phyloP scores from a whole-genome alignment of 1,140 invertebrate species.

The Wiebesia pumilae region DNA sequence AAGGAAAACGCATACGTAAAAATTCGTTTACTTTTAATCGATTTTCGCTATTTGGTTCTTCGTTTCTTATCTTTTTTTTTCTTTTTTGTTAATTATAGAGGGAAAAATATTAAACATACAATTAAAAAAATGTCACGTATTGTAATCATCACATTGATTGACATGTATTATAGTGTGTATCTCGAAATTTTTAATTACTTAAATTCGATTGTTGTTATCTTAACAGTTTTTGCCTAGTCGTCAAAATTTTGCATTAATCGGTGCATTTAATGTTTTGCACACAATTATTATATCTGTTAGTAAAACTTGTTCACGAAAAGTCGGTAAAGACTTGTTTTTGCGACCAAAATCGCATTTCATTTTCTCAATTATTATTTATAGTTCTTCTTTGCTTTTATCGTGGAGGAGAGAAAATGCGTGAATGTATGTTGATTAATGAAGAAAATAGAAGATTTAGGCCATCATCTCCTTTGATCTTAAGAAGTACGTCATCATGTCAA shows the following conservation, averaged over 20 bases:
- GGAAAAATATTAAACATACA: background rate
- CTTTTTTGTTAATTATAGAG: background rate
- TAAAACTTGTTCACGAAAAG: background rate
- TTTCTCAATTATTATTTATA: background rate
- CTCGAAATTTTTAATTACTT: background rate
- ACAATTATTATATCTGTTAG: background rate
- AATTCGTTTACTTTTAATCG: background rate
- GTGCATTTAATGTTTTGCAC: background rate
- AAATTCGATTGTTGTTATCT: too few species aligned
- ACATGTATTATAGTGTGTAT: background rate
- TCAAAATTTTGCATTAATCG: background rate
- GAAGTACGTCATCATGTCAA: slow-evolving; percentile 90
- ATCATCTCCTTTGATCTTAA: slow-evolving; percentile 73
- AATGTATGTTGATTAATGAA: background rate
- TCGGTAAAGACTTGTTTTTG: background rate
- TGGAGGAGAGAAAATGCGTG: background rate
- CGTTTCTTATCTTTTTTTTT: background rate
- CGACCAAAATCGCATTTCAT: background rate
- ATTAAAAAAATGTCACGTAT: background rate
- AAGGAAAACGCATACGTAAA: background rate
- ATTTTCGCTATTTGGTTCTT: background rate
- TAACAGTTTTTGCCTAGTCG: background rate
- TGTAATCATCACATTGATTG: slow-evolving; percentile 25
- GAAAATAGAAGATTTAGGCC: background rate
- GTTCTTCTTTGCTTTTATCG: background rate